Evolutionary conservation across 1,140 invertebrate genomes (phyloP), one percentile per base, ranked within the genome.

Genomic region (Drosophila tristis): DNA sequence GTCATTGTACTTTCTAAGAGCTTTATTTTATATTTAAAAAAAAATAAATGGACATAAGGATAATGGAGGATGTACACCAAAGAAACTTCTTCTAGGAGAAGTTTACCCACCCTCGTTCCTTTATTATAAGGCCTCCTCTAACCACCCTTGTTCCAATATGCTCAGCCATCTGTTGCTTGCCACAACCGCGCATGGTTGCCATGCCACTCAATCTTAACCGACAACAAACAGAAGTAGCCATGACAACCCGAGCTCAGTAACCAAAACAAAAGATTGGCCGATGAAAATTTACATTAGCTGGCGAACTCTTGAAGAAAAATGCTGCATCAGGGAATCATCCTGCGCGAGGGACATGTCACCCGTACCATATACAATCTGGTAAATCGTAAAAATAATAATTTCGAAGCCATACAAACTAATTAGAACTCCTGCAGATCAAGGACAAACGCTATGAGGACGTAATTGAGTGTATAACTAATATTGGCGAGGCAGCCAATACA

Each of bases 381-480:
- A 78, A 76, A 2, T 16, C 16, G 23, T 29, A 20, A 16, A 8
- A 6, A 15, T 29, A 49, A 5, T 43, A 43, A 44, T 39, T 26
- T 31, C n/a, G 39, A 68, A 49, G 48, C 67, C 48, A 35, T 16
- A 49, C 8, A 43, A 35, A n/a, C 29, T 35, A 42, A 42, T 50
- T 2, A 31, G 13, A n/a, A 7, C 13, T 31, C 2, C 44, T 16
- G 2, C 92, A 98, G 98, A 98, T 99, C 74, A 98, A 97, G 93
- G 98, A 99, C 89, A 95, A 97, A 66, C 94, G 96, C 74, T 99
- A 97, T 89, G 94, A 94, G 70, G 98, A 99, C 90, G 97, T 96
- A 8, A 97, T 99, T 62, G 96, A 97, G 89, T 93, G 98, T 49
- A 94, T 99, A 50, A 93, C 94, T 70, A 94, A 93, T 39, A 94